Evolutionary conservation across 2,888 invertebrate species (phyloP).

Genomic region (Galerucella pusilla): DNA sequence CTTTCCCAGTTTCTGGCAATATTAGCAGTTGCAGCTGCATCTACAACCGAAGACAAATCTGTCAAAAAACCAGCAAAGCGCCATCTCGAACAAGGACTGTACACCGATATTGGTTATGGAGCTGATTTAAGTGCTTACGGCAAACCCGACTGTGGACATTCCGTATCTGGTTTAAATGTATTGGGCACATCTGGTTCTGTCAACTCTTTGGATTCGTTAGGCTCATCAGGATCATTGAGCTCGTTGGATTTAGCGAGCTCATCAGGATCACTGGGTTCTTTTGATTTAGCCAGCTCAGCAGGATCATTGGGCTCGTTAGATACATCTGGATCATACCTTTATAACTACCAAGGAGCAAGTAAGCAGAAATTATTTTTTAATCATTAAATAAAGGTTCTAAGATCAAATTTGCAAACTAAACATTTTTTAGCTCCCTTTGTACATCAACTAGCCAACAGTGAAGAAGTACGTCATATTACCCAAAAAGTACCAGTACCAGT

Average conservation of each 20-base stretch:
- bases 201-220: background rate
- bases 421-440: background rate
- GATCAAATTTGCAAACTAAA: too few relatives aligned
- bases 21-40: conserved; percentile 20
- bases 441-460: background rate
- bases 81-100: conserved; percentile 14
- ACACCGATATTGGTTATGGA: background rate
- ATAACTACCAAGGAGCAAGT: background rate
- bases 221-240: background rate
- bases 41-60: conserved; percentile 21
- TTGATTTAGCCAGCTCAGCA: background rate
- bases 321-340: background rate
- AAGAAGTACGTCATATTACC: conserved; percentile 4
- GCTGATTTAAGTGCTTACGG: background rate
- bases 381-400: too few relatives aligned
- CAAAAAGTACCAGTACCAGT: conserved; percentile 12
- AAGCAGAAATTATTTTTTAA: background rate
- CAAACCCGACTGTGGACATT: background rate
- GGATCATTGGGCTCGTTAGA: background rate
- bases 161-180: background rate
- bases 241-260: background rate
- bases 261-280: background rate
- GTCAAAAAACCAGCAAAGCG: conserved; percentile 32
- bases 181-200: background rate
- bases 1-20: conserved; percentile 37